Evolutionary conservation across 1,140 invertebrate species (phyloP).

Genomic region (Drosophila truncata): DNA sequence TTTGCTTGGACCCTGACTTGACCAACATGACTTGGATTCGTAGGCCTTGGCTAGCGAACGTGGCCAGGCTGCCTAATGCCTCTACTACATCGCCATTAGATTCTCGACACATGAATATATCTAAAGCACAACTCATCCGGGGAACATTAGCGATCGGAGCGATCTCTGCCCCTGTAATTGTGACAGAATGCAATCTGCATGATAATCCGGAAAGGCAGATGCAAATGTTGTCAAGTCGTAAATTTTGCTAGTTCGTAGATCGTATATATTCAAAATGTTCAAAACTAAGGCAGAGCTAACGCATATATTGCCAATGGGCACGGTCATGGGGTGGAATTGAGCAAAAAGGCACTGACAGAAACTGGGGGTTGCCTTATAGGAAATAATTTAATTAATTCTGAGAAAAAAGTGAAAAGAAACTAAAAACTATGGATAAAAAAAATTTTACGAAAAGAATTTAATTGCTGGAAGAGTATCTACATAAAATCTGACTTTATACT

Average conservation of each 20-base stretch:
- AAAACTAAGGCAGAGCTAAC: constrained; percentile 50
- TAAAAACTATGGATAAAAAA: too few species aligned
- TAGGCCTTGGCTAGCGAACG: constrained; percentile 30
- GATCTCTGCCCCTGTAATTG: constrained; percentile 34
- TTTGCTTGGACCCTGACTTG: constrained; percentile 19
- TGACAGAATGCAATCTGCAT: constrained; percentile 62
- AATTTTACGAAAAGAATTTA: too few species aligned
- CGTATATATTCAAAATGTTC: constrained; percentile 27
- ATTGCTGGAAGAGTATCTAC: too few species aligned
- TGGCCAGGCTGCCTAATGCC: constrained; percentile 45
- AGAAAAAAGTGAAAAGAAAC: too few species aligned
- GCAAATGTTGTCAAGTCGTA: constrained; percentile 46
- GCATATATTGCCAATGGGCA: constrained; percentile 51
- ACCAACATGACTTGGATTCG: constrained; percentile 18
- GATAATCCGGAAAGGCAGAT: constrained; percentile 68
- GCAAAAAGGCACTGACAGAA: constrained; percentile 26
- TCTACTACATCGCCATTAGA: constrained; percentile 27
- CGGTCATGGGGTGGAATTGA: constrained; percentile 49
- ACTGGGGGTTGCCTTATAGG: background rate
- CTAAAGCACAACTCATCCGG: constrained; percentile 53
- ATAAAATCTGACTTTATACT: too few species aligned
- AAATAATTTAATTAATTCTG: too few species aligned
- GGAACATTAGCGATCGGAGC: constrained; percentile 32
- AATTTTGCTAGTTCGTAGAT: constrained; percentile 23
- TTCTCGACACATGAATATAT: constrained; percentile 51